phyloP scores from a whole-genome alignment of 1,140 invertebrate species.

The Eurosta solidaginis region DNA sequence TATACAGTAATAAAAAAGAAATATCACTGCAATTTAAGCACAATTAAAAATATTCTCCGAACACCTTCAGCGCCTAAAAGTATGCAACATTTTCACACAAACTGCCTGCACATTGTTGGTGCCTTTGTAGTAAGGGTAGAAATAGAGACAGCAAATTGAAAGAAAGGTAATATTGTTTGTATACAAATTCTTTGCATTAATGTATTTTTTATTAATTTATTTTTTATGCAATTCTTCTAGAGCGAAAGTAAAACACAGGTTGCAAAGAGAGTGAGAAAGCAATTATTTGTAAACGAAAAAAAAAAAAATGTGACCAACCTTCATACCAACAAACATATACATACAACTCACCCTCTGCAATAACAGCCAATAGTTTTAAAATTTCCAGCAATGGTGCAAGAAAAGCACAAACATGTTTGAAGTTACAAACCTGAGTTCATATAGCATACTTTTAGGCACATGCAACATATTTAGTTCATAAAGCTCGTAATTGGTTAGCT shows the following conservation, averaged over 20 bases:
- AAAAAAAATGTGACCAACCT: neutral
- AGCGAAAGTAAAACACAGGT: neutral
- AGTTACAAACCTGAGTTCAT: neutral
- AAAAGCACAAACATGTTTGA: neutral
- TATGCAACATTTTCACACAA: neutral
- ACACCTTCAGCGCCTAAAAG: neutral
- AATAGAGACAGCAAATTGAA: constrained; percentile 15
- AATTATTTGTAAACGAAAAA: neutral
- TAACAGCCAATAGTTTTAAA: no score
- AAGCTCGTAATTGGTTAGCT: neutral
- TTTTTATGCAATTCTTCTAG: neutral
- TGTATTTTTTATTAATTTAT: neutral
- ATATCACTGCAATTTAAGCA: neutral
- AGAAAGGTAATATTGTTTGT: neutral
- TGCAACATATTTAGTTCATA: neutral
- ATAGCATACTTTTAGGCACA: neutral
- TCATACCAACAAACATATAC: no score
- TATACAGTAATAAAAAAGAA: neutral
- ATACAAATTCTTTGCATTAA: neutral
- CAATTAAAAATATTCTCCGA: neutral
- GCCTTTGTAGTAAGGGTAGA: neutral
- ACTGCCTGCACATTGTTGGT: neutral
- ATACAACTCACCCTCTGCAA: no score
- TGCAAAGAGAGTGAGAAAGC: constrained; percentile 5
- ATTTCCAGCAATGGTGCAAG: no score